These are phyloP conservation scores for Hemibagrus wyckioides DNA, from an alignment of 2,113 vertebrate species.

Conservation along the genomic window DNA sequence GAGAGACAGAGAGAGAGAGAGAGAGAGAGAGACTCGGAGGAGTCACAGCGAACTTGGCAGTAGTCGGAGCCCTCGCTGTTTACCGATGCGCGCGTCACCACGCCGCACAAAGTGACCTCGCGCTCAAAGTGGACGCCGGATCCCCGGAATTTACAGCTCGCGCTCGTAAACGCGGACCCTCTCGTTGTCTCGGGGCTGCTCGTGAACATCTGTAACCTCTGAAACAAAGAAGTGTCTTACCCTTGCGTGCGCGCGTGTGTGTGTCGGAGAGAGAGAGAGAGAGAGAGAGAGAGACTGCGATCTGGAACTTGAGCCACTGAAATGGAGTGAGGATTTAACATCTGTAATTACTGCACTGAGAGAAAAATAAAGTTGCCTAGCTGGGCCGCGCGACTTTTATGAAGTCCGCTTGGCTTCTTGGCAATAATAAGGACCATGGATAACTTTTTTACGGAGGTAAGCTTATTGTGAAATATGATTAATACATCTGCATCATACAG, in stretches of 20 bases:
- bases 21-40: conserved; percentile 5
- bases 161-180: neutral
- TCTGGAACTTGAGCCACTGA: conserved; percentile 11
- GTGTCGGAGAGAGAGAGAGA: conserved; percentile 27
- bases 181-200: neutral
- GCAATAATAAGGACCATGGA: conserved; percentile 75
- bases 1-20: conserved; percentile 3
- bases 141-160: neutral
- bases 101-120: conserved; percentile 29
- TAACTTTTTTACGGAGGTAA: conserved; percentile 86
- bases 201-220: conserved; percentile 46
- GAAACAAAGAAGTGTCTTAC: conserved; percentile 63
- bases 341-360: neutral
- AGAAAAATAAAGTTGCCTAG: conserved; percentile 55
- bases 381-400: conserved; percentile 50
- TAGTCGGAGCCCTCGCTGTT: conserved; percentile 37
- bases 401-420: conserved; percentile 56
- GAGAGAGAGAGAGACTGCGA: conserved; percentile 16
- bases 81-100: conserved; percentile 45
- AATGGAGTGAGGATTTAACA: conserved; percentile 36
- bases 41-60: conserved; percentile 58
- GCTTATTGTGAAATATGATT: conserved; percentile 30
- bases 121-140: neutral
- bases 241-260: neutral
- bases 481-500: neutral